Evolutionary conservation across 2,797 vertebrate genomes (phyloP).

Genomic region (Capromys pilorides): DNA sequence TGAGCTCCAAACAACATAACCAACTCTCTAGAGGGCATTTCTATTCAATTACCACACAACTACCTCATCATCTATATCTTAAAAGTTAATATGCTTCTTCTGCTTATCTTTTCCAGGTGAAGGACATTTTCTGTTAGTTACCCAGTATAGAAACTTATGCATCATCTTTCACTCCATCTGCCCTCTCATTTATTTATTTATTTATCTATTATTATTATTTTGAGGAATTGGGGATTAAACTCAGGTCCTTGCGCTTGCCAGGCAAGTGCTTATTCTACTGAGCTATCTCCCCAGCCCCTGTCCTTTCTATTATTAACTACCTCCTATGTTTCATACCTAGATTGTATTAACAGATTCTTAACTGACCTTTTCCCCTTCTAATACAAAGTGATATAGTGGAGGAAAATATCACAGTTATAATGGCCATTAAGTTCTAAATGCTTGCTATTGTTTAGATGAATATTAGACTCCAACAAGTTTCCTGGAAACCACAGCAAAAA

Average conservation of each 20-base stretch:
- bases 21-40: not conserved
- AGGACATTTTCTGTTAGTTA: not conserved
- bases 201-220: too few species aligned
- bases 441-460: not conserved
- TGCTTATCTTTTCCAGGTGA: not conserved
- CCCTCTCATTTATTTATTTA: not conserved
- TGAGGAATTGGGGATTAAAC: too few species aligned
- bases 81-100: constrained; percentile 8
- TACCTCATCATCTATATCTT: not conserved
- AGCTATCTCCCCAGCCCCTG: too few species aligned
- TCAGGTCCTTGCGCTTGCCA: too few species aligned
- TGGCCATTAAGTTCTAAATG: not conserved
- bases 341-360: not conserved
- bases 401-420: constrained; percentile 7
- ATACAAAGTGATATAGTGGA: not conserved
- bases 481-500: constrained; percentile 36
- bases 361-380: not conserved
- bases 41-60: not conserved
- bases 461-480: constrained; percentile 3
- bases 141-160: not conserved
- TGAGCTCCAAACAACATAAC: not conserved
- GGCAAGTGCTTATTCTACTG: too few species aligned
- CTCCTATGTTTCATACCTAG: not conserved
- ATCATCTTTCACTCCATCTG: not conserved
- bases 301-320: too few species aligned